Conservation (phyloP, 2,113 vertebrate genomes). For the Serilophus lunatus region DNA sequence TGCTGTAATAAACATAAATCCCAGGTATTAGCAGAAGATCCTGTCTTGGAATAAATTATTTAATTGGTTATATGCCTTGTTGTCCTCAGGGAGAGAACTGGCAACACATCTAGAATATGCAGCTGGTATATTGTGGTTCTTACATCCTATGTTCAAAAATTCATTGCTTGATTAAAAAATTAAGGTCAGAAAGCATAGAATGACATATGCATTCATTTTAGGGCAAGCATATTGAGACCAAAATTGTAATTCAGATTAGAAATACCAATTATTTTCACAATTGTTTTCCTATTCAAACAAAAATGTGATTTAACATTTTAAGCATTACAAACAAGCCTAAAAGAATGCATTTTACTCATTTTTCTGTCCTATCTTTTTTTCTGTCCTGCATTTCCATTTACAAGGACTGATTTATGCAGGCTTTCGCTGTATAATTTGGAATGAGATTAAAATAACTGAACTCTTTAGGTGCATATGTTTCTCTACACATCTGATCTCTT, state of each 20-base stretch:
- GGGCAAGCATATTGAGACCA: background rate
- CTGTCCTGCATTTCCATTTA: background rate
- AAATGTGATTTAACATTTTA: background rate
- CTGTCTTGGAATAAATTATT: background rate
- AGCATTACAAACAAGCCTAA: background rate
- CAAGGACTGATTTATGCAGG: background rate
- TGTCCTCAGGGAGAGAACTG: background rate
- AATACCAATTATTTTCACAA: background rate
- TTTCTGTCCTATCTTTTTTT: no score
- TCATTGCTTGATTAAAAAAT: background rate
- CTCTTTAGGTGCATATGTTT: background rate
- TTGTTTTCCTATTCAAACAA: background rate
- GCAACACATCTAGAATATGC: background rate
- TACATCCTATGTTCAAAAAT: background rate
- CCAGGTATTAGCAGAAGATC: background rate
- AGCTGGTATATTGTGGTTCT: background rate
- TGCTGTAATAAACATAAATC: background rate
- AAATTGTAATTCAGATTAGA: background rate
- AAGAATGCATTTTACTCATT: background rate
- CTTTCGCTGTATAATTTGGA: background rate
- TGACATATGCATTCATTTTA: background rate
- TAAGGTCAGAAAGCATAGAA: background rate
- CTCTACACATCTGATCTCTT: background rate
- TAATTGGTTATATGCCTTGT: background rate
- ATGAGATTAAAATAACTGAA: background rate